Conservation (phyloP, 2,113 vertebrate genomes). For the Gnathochromis pfefferi region DNA sequence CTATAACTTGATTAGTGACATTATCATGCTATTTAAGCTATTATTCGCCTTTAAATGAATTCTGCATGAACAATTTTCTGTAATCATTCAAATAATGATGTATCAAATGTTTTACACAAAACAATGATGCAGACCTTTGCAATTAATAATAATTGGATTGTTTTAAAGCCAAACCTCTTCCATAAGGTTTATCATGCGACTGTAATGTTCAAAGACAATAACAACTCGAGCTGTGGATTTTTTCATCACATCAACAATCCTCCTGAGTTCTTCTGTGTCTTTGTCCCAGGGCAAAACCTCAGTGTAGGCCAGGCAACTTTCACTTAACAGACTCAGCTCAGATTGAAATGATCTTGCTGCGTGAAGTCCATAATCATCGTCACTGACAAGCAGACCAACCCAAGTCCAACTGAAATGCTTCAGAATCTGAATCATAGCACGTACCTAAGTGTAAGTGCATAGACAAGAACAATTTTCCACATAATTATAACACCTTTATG, state of each 20-base stretch:
- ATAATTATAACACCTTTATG: too few species aligned
- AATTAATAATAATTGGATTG: too few species aligned
- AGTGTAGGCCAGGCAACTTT: too few species aligned
- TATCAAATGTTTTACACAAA: too few species aligned
- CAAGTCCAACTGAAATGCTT: constrained; percentile 32
- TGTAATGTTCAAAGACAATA: constrained; percentile 36
- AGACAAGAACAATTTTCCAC: not conserved
- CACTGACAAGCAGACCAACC: constrained; percentile 25
- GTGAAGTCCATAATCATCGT: constrained; percentile 30
- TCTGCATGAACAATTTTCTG: too few species aligned
- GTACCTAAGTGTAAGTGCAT: not conserved
- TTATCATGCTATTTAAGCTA: not conserved
- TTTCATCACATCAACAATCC: accelerated
- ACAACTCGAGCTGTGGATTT: not conserved
- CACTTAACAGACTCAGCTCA: too few species aligned
- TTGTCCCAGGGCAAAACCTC: too few species aligned
- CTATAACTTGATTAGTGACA: not conserved
- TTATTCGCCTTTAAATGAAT: not conserved
- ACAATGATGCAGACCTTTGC: too few species aligned
- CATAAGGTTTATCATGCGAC: constrained; percentile 27
- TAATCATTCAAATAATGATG: not conserved
- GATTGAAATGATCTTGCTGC: not conserved
- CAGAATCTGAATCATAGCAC: constrained; percentile 30
- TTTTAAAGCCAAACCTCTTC: not conserved
- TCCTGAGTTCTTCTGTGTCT: too few species aligned